Evolutionary conservation across 2,113 vertebrate genomes (phyloP).

Genomic region (Dendropsophus ebraccatus): DNA sequence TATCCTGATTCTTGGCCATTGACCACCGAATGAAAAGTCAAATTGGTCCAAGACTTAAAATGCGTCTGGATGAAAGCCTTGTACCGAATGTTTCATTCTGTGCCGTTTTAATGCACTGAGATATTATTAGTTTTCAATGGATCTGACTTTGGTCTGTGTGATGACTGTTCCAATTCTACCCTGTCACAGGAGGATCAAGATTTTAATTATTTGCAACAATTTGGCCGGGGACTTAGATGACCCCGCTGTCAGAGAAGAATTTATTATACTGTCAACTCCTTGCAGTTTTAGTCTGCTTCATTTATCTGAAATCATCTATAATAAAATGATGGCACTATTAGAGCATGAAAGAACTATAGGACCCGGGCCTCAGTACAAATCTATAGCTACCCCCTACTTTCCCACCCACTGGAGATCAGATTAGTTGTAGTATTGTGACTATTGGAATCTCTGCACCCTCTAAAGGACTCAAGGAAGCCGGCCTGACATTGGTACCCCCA

Average conservation of each 20-base stretch:
- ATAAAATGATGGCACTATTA: background rate
- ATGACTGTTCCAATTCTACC: conserved; percentile 1
- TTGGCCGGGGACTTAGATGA: background rate
- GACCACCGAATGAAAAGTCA: conserved; percentile 36
- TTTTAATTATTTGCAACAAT: conserved; percentile 29
- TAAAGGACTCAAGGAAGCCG: too few species aligned
- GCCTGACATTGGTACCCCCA: too few species aligned
- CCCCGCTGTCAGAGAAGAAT: background rate
- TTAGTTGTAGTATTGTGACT: too few species aligned
- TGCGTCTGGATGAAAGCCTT: conserved; percentile 4
- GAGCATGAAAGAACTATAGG: background rate
- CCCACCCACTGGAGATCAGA: too few species aligned
- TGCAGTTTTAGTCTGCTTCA: background rate
- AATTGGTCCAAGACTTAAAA: conserved; percentile 40
- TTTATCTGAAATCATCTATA: background rate
- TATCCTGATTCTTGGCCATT: conserved; percentile 37
- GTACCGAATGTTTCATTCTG: background rate
- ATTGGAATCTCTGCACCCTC: too few species aligned
- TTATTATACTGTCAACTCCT: background rate
- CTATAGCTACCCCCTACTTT: too few species aligned
- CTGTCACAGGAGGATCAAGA: background rate
- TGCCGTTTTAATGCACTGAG: conserved; percentile 20
- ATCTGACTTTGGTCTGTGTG: conserved; percentile 29
- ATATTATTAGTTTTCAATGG: conserved; percentile 21
- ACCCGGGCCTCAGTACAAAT: background rate